Base-by-base conservation (phyloP, 2,888 invertebrate species). In the Erebia palarica region DNA sequence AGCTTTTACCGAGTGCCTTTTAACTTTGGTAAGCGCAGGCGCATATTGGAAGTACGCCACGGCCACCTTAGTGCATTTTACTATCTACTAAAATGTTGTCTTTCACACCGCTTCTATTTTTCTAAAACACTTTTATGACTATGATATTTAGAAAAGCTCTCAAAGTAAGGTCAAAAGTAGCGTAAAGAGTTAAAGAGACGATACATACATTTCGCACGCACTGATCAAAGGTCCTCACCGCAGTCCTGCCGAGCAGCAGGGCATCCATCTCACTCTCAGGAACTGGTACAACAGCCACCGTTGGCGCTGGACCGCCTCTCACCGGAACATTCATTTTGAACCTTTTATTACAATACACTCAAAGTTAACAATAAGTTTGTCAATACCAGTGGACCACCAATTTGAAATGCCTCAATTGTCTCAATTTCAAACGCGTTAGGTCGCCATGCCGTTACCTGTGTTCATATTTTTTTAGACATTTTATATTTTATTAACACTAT, bases 191-290 rank as follows among this genome's bases (percentile, higher is more conserved):
- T 71, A 75, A 76, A 78, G 78, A 82, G 78, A 80, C 73, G 78
- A 90, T 93, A 94, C 94, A 91, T 93, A 94, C 94, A 92, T 94
- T 85, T 92, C 86, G 86, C 86, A 92, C 86, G 92, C 92, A 93
- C 91, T 92, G 92, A 90, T 93, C 92, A 89, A 94, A 93, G 76
- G 88, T 89, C 94, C 96, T 96, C 94, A 96, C 96, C 96, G 96
- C 95, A 66, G 96, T 96, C 83, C 96, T 94, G 77, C 96, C 96
- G 69, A 96, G 94, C 76, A 96, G 94, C 78, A 96, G 88, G 63
- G 96, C 96, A 84, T 96, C 96, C 96, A 96, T 96, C 93, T 96
- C 96, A 78, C 96, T 95, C 86, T 96, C 96, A 10, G 95, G 94
- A 53, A 95, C 94, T 57, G 95, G 93, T 66, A 95, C 93, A 86